Percentiles rank a stretch among this genome's conserved stretches.
Conservation (phyloP, 2,113 vertebrate species). For the Phocoena phocoena region DNA sequence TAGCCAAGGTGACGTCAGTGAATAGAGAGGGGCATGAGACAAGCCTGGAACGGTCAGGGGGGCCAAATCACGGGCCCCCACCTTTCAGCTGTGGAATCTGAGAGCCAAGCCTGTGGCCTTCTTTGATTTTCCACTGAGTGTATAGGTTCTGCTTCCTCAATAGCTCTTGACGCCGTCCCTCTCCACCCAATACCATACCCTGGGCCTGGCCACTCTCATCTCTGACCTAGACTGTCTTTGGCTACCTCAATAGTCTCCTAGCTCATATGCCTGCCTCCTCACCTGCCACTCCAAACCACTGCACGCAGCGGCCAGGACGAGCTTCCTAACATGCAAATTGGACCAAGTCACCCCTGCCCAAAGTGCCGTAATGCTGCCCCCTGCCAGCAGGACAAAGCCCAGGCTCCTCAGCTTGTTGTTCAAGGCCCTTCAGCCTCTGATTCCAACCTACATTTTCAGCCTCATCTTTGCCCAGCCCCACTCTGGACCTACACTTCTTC, state of each 20-base stretch:
- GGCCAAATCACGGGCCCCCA: neutral
- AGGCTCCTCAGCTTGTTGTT: neutral
- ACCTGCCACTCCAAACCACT: neutral
- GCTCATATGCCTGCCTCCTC: neutral
- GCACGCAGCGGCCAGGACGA: neutral
- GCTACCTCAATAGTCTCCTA: neutral
- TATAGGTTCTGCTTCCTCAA: neutral
- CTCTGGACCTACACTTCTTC: neutral
- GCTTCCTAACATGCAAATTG: neutral
- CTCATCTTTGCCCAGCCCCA: neutral
- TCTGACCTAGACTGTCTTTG: neutral
- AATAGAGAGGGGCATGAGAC: neutral
- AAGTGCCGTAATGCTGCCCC: neutral
- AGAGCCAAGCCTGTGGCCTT: neutral
- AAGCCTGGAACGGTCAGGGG: neutral
- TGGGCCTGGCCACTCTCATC: too few species aligned
- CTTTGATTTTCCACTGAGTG: neutral
- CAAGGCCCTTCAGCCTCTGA: neutral
- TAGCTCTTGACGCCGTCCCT: neutral
- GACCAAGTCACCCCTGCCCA: neutral
- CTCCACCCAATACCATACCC: neutral
- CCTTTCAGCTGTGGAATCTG: neutral
- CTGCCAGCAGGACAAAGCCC: neutral
- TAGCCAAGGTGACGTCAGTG: neutral
- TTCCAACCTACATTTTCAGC: neutral